Evolutionary conservation across 64 coral and sea anemone genomes (phyloP).

Genomic region (Pachyseris speciosa): DNA sequence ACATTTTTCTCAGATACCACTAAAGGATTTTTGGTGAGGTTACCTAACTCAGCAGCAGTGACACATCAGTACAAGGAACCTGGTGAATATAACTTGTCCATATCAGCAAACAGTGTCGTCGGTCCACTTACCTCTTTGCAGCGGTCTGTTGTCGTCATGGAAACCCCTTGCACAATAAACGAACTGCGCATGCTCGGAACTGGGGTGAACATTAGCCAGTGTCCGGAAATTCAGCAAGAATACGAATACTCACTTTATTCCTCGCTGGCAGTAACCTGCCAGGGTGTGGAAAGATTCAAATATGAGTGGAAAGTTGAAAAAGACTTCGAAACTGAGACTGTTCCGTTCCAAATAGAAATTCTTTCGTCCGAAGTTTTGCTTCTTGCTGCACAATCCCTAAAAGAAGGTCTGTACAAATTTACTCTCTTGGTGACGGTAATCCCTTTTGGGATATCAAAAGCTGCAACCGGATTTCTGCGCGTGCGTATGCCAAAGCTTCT

Average conservation of each 20-base stretch:
- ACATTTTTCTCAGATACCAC: neutral
- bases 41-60: neutral
- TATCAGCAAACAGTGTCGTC: constrained; percentile 21
- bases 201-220: neutral
- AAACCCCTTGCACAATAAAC: constrained; percentile 35
- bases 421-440: constrained; percentile 30
- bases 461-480: constrained; percentile 56
- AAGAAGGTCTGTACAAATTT: constrained; percentile 72
- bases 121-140: constrained; percentile 3
- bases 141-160: neutral
- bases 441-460: constrained; percentile 51
- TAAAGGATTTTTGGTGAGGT: neutral
- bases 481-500: constrained; percentile 58
- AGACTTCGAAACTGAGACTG: neutral
- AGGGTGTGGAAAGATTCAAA: neutral
- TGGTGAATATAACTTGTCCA: neutral
- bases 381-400: constrained; percentile 42
- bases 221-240: constrained; percentile 63
- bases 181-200: constrained; percentile 47
- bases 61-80: constrained; percentile 19
- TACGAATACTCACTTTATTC: constrained; percentile 63
- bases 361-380: constrained; percentile 28
- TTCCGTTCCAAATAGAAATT: neutral
- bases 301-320: constrained; percentile 68
- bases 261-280: constrained; percentile 44